Base-by-base conservation (phyloP, 1,140 invertebrate species). In the Cyrtorhinus lividipennis region DNA sequence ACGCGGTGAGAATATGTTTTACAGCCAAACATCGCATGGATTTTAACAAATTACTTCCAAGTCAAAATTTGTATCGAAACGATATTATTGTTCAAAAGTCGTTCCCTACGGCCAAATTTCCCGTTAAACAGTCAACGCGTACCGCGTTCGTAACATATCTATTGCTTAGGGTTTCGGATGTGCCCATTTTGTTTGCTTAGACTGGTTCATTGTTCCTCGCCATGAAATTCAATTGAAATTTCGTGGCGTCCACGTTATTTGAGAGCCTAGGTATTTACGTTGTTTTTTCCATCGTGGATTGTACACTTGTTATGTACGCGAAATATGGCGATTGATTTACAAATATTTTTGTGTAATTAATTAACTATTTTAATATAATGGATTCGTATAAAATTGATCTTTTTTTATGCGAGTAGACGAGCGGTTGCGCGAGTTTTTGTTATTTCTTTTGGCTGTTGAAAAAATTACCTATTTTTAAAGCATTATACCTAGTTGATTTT, bases 321-420 rank as follows among this genome's bases (percentile, higher is more conserved):
- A 53, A 53, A 53, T 15, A 53, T 15, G 5, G 10, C 48, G 18
- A 53, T 13, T 53, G 48, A 53, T 8, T 53, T 53, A 20, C n/a
- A n/a, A 53, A 53, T 53, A 53, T 53, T 53, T 53, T 53, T 53
- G 48, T 53, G 48, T 53, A 53, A 53, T 53, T 13, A 13, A 53
- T 8, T 5, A 13, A 53, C 48, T 53, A 53, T 53, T 53, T 53
- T 53, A 53, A 12, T 53, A 53, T 20, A 22, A 13, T 13, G 20
- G 20, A 44, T n/a, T 53, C 48, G 20, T 53, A 15, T 53, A 8
- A 53, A 53, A 53, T 53, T 53, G 48, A 10, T 22, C 20, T 53
- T 22, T 53, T 53, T 53, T 20, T 53, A 15, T 53, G 15, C 30
- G 15, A 38, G 15, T 5, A 8, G 30, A 38, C 30, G 30, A 38